Evolutionary conservation across 2,113 vertebrate genomes (phyloP).

Genomic region (Macquaria australasica): DNA sequence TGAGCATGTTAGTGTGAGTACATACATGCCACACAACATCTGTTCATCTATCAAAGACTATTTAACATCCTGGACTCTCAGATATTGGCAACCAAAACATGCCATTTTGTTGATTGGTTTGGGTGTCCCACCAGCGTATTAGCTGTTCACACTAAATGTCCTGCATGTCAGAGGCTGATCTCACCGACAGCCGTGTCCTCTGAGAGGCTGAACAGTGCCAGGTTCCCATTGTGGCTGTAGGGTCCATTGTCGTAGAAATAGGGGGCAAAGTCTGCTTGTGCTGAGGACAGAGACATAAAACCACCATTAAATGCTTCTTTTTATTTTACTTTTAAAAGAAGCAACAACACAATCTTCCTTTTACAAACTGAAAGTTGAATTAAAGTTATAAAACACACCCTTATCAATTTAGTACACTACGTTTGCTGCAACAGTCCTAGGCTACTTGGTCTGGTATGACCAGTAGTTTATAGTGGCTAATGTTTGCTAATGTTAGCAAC

Average conservation of each 20-base stretch:
- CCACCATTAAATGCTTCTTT: background rate
- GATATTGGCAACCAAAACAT: slow-evolving; percentile 15
- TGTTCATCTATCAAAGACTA: slow-evolving; percentile 62
- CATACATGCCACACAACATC: slow-evolving; percentile 41
- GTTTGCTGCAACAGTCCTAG: background rate
- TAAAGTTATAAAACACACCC: background rate
- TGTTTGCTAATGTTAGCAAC: background rate
- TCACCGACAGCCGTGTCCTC: slow-evolving; percentile 95
- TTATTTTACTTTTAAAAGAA: background rate
- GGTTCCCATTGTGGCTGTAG: slow-evolving; percentile 92
- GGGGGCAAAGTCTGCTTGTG: slow-evolving; percentile 93
- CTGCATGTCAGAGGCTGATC: slow-evolving; percentile 52
- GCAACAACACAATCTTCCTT: background rate
- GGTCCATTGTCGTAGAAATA: slow-evolving; percentile 95
- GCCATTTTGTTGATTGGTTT: slow-evolving; percentile 42
- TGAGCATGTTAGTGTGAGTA: slow-evolving; percentile 39
- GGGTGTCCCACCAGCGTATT: slow-evolving; percentile 10
- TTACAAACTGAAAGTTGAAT: background rate
- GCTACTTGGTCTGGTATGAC: background rate
- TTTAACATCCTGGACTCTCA: slow-evolving; percentile 36
- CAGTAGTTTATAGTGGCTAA: background rate
- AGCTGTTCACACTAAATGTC: slow-evolving; percentile 5
- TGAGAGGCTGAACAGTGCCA: slow-evolving; percentile 95
- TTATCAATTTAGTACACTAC: background rate
- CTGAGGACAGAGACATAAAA: slow-evolving; percentile 65